phyloP scores from a whole-genome alignment of 2,888 invertebrate species.

The Deilephila elpenor region DNA sequence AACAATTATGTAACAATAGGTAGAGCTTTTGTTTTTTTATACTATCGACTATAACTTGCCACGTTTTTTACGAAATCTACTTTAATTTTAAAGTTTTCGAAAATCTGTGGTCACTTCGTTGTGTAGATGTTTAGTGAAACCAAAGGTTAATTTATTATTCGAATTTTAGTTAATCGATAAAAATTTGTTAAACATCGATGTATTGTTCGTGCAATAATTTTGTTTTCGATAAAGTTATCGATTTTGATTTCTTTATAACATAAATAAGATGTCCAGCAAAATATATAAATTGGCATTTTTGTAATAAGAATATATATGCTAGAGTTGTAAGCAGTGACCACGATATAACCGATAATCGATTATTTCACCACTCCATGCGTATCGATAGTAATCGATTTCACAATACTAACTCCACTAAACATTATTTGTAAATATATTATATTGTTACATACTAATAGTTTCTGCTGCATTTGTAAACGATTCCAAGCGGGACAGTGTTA shows the following conservation, averaged over 20 bases:
- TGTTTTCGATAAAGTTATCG: too few relatives aligned
- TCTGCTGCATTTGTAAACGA: constrained; percentile 23
- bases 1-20: too few relatives aligned
- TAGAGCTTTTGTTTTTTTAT: neutral
- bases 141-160: neutral
- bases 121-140: neutral
- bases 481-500: constrained; percentile 20
- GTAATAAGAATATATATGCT: too few relatives aligned
- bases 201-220: too few relatives aligned
- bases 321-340: neutral
- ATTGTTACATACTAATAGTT: constrained; percentile 7
- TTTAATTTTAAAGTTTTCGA: neutral
- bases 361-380: neutral
- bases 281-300: too few relatives aligned
- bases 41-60: neutral
- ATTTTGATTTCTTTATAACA: too few relatives aligned
- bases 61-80: neutral
- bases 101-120: neutral
- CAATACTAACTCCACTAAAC: constrained; percentile 7
- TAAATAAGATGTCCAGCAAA: too few relatives aligned
- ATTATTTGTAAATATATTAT: neutral
- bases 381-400: neutral
- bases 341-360: neutral
- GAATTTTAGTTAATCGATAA: neutral
- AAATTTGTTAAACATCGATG: neutral